Evolutionary conservation across 2,888 invertebrate species (phyloP).

Genomic region (Argyresthia albistria): DNA sequence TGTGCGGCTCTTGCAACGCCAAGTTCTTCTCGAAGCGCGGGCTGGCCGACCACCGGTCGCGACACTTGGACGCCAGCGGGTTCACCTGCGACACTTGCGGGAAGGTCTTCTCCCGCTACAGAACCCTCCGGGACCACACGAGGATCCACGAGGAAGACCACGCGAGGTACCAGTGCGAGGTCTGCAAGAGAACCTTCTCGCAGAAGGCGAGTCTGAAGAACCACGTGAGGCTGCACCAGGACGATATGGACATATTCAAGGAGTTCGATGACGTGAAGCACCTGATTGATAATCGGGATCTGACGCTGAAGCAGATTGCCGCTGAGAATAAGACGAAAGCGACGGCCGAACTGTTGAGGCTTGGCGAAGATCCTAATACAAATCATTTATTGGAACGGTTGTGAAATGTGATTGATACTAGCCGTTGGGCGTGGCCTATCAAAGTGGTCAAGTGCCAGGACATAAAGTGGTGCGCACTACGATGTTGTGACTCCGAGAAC

Average conservation of each 20-base stretch:
- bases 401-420: no score
- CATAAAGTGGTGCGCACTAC: no score
- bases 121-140: constrained; percentile 52
- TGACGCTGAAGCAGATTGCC: constrained; percentile 58
- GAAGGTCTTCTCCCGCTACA: constrained; percentile 34
- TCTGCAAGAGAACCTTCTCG: constrained; percentile 55
- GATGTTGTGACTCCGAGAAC: no score
- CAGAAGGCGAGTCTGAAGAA: constrained; percentile 58
- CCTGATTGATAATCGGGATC: constrained; percentile 53
- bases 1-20: constrained; percentile 55
- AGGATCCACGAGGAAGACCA: constrained; percentile 42
- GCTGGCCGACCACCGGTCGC: constrained; percentile 42
- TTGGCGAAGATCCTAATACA: background rate
- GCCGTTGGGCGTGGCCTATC: no score
- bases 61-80: constrained; percentile 41
- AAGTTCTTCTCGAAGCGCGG: constrained; percentile 60
- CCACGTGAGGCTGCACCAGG: constrained; percentile 52
- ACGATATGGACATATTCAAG: constrained; percentile 60
- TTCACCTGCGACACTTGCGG: constrained; percentile 51
- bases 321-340: constrained; percentile 42
- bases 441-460: no score
- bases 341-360: background rate
- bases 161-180: constrained; percentile 48
- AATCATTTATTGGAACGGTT: no score
- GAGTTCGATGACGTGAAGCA: constrained; percentile 65